phyloP scores from a whole-genome alignment of 2,888 invertebrate species.

The Stenichneumon culpator region DNA sequence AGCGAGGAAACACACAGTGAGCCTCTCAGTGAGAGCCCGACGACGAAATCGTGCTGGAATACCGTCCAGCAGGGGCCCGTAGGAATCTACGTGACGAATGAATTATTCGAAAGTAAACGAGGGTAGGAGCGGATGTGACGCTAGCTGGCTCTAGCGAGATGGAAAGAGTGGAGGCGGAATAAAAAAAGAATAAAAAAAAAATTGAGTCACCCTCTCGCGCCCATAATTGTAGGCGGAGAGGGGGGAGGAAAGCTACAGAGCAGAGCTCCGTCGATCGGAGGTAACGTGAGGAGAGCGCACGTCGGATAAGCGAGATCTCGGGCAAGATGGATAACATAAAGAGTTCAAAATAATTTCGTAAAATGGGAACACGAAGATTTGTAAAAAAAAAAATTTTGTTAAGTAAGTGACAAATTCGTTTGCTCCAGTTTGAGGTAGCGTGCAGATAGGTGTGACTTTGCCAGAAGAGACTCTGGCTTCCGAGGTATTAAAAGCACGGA shows the following conservation, averaged over 20 bases:
- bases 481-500: neutral
- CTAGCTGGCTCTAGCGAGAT: constrained; percentile 11
- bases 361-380: too few species aligned
- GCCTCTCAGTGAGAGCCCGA: constrained; percentile 14
- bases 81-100: constrained; percentile 59
- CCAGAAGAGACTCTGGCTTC: neutral
- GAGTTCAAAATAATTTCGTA: too few species aligned
- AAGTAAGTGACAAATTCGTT: too few species aligned
- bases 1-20: neutral
- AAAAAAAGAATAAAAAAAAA: constrained; percentile 21
- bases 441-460: neutral
- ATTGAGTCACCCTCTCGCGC: constrained; percentile 24
- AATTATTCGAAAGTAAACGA: constrained; percentile 55
- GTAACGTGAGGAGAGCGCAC: too few species aligned
- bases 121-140: constrained; percentile 41
- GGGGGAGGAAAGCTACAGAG: constrained; percentile 16
- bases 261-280: too few species aligned
- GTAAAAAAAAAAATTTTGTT: too few species aligned
- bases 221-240: neutral
- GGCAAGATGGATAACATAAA: too few species aligned
- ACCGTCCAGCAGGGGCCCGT: constrained; percentile 24
- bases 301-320: too few species aligned
- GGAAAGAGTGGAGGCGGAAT: constrained; percentile 14
- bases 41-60: constrained; percentile 48
- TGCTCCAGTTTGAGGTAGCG: neutral